phyloP scores from a whole-genome alignment of 1,140 invertebrate genomes.

The Aphelenchoides fujianensis region DNA sequence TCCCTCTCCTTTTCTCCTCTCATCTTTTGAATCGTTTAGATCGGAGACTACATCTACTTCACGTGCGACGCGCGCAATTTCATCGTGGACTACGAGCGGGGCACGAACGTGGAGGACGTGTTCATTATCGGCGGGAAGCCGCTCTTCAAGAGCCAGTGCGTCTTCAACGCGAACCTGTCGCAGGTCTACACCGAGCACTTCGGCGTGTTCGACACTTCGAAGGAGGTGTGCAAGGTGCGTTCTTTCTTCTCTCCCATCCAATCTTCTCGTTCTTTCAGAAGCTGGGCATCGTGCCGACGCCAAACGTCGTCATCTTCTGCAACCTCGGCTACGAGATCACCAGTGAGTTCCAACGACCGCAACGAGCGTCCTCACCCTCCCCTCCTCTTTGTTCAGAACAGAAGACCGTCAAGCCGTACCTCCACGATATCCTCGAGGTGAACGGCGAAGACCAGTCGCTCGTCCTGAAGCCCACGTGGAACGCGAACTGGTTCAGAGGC shows the following conservation, averaged over 20 bases:
- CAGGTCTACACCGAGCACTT: background rate
- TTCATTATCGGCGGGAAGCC: background rate
- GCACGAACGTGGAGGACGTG: background rate
- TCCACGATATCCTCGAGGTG: background rate
- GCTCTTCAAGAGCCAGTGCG: background rate
- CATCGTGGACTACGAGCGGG: background rate
- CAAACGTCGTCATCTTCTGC: background rate
- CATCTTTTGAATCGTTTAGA: too few relatives aligned
- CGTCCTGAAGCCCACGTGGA: background rate
- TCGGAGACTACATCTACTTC: background rate
- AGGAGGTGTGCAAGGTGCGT: background rate
- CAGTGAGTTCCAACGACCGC: background rate
- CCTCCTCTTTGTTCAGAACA: too few relatives aligned
- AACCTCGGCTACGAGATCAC: background rate
- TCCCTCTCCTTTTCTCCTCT: too few relatives aligned
- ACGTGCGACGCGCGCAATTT: background rate
- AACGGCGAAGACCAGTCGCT: background rate
- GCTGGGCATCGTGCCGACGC: background rate
- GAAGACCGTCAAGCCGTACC: background rate
- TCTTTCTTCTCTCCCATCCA: background rate
- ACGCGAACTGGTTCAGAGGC: background rate
- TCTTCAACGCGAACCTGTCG: background rate
- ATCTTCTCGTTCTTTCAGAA: background rate
- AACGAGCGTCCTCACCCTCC: too few relatives aligned
- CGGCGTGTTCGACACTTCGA: background rate